Base-by-base conservation (phyloP, 2,113 vertebrate species). In the Thalassoma bifasciatum region DNA sequence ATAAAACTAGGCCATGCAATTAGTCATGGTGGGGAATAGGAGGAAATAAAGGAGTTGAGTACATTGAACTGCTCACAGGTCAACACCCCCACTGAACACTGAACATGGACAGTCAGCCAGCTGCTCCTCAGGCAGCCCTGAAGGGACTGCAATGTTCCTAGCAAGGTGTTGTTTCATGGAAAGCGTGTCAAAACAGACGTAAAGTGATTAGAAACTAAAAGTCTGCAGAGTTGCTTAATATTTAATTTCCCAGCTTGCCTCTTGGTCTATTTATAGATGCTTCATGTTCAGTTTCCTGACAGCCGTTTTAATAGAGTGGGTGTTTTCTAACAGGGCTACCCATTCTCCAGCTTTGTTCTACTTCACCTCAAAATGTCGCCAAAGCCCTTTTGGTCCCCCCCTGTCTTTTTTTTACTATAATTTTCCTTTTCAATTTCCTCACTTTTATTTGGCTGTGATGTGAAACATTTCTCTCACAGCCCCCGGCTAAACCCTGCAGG, bases 191-290 rank as follows among this genome's bases (percentile, higher is more conserved):
- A 77, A 85, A 81, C 34, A 64, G 52, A 66, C 36, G 0, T 21
- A 75, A 83, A 85, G 75, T 66, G 71, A 80, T 53, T 73, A 78
- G 61, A 80, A 82, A 61, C 70, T 72, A 77, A 80, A 88, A 72
- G 69, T 87, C 85, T 90, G 82, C 82, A 80, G 77, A 73, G 70
- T 86, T 79, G 68, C 77, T 92, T 87, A 90, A 92, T 91, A 88
- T 92, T 92, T 92, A 49, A 93, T 90, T 78, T 72, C 49, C 77
- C 66, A 46, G 66, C 86, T 70, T 81, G 66, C 60, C 58, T 72
- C 69, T 62, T 24, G 50, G 65, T 59, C 80, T 93, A 92, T 93
- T 90, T 90, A 84, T 90, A 89, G 82, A 69, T 5, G 62, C 71
- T 38, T 30, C 30, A 30, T 30, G 30, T 30, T 63, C 52, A 34